Conservation (phyloP, 2,113 vertebrate genomes). For the Burhinus bistriatus region DNA sequence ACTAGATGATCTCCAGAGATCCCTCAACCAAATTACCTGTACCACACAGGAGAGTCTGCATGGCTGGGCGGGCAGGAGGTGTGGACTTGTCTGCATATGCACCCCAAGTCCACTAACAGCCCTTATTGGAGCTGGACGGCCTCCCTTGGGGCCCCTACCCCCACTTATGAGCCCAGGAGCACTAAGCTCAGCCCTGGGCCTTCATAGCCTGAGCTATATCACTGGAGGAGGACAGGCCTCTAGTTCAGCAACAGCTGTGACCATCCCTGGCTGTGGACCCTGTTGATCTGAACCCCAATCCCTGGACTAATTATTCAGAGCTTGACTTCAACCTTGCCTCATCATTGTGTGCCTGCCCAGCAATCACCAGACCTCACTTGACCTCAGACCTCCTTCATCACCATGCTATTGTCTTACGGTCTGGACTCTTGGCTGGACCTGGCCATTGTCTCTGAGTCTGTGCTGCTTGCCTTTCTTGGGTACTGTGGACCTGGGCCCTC, state of each 20-base stretch:
- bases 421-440: background rate
- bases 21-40: background rate
- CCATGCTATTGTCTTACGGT: background rate
- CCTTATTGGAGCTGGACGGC: background rate
- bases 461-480: background rate
- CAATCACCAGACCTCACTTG: background rate
- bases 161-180: background rate
- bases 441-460: background rate
- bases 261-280: background rate
- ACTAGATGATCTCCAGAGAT: background rate
- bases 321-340: background rate
- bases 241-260: background rate
- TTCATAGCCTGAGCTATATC: background rate
- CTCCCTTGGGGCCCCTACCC: background rate
- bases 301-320: background rate
- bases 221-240: background rate
- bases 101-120: too few species aligned
- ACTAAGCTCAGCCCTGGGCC: background rate
- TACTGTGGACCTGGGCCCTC: background rate
- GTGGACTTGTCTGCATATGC: background rate
- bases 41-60: background rate
- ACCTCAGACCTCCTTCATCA: background rate
- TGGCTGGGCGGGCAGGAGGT: background rate
- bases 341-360: background rate
- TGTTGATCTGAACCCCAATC: background rate